A percentile compares a stretch with the other conserved stretches of the same genome.
phyloP scores from a whole-genome alignment of 2,888 invertebrate species.

The Amblyjoppa proteus region DNA sequence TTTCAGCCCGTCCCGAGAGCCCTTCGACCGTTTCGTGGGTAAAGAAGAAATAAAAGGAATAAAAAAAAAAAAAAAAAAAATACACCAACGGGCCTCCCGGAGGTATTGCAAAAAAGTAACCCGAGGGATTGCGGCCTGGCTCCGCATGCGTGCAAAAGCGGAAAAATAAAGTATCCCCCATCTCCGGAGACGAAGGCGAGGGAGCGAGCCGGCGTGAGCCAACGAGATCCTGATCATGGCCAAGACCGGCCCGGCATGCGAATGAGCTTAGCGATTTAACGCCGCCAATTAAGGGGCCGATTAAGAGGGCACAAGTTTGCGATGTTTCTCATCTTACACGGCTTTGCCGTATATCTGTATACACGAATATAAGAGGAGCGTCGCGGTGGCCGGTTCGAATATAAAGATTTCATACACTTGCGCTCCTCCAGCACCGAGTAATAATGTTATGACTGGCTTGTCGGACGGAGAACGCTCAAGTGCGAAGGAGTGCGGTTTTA shows the following conservation, averaged over 20 bases:
- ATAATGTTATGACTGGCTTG: slow-evolving; percentile 48
- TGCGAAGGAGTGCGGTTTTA: slow-evolving; percentile 13
- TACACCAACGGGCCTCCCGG: neutral
- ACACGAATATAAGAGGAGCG: slow-evolving; percentile 6
- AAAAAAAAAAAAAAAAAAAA: slow-evolving; percentile 5
- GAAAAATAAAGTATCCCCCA: slow-evolving; percentile 44
- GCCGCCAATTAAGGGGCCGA: slow-evolving; percentile 59
- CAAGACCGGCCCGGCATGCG: slow-evolving; percentile 36
- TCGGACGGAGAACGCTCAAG: slow-evolving; percentile 29
- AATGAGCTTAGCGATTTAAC: slow-evolving; percentile 54
- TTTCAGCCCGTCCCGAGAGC: slow-evolving; percentile 28
- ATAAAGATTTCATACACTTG: slow-evolving; percentile 29
- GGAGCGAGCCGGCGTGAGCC: slow-evolving; percentile 28
- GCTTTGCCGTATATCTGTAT: neutral
- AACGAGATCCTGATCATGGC: slow-evolving; percentile 48
- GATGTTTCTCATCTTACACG: slow-evolving; percentile 12
- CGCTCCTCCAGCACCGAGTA: slow-evolving; percentile 7
- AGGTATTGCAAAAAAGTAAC: slow-evolving; percentile 40
- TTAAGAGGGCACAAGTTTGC: slow-evolving; percentile 49
- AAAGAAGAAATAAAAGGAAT: slow-evolving; percentile 14
- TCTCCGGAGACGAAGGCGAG: slow-evolving; percentile 5
- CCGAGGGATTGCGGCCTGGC: slow-evolving; percentile 25
- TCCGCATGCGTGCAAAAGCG: slow-evolving; percentile 36
- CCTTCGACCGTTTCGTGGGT: slow-evolving; percentile 9
- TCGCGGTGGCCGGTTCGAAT: slow-evolving; percentile 27